Conservation (phyloP, 1,140 invertebrate genomes). For the Fopius arisanus region DNA sequence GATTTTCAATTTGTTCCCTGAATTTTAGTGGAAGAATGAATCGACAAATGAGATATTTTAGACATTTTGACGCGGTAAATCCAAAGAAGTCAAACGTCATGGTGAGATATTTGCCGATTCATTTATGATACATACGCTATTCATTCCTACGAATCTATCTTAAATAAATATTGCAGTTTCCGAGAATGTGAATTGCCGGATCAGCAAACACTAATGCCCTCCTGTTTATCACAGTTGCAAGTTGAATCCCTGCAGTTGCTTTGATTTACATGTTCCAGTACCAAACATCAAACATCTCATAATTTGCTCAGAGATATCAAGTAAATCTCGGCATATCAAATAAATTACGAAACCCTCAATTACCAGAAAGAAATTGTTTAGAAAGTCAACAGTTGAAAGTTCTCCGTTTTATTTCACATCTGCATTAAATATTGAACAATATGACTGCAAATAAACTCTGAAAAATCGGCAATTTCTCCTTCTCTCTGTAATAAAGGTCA, state of each 20-base stretch:
- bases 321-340: neutral
- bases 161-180: no score
- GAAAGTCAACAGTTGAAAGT: neutral
- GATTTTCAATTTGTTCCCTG: no score
- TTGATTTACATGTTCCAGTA: neutral
- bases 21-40: no score
- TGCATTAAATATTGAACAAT: neutral
- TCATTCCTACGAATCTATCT: no score
- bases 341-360: neutral
- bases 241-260: neutral
- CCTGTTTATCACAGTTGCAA: neutral
- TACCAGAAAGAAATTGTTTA: neutral
- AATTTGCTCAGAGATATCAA: neutral
- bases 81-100: no score
- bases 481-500: conserved; percentile 1
- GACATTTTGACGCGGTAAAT: no score
- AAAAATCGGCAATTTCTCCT: neutral
- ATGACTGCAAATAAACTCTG: neutral
- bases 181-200: neutral
- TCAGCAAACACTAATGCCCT: neutral
- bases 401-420: neutral
- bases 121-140: no score
- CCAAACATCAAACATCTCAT: neutral
- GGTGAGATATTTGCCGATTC: no score
- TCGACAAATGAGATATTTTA: no score